Evolutionary conservation across 2,888 invertebrate genomes (phyloP).

Genomic region (Petrolisthes cinctipes): DNA sequence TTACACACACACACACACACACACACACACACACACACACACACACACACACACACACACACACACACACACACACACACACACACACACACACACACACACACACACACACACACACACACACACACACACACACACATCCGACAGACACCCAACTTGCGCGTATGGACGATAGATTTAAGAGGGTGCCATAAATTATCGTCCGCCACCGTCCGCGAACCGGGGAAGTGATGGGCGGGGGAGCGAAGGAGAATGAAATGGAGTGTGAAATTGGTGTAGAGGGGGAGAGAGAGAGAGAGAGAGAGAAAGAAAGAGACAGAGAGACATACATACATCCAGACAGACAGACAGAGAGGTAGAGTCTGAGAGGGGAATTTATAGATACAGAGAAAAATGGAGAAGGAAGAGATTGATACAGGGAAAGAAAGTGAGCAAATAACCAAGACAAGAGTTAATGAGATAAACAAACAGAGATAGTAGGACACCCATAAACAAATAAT

Average conservation of each 20-base stretch:
- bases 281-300: neutral
- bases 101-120: slow-evolving; percentile 1
- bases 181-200: neutral
- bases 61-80: neutral
- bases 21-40: slow-evolving; percentile 1
- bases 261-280: neutral
- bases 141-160: neutral
- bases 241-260: neutral
- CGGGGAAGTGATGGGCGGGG: neutral
- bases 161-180: neutral
- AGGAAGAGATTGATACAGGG: neutral
- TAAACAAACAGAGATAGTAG: neutral
- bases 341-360: neutral
- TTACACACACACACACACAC: neutral
- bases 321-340: neutral
- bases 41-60: slow-evolving; percentile 1
- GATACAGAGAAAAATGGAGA: neutral
- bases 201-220: neutral
- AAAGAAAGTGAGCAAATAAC: neutral
- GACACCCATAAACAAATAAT: too few species aligned
- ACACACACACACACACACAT: neutral
- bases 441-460: neutral
- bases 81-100: neutral
- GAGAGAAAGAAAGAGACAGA: neutral
- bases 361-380: neutral